These are phyloP conservation scores for Bombus cullumanus DNA, from an alignment of 1,140 invertebrate genomes.

Conservation along the genomic window DNA sequence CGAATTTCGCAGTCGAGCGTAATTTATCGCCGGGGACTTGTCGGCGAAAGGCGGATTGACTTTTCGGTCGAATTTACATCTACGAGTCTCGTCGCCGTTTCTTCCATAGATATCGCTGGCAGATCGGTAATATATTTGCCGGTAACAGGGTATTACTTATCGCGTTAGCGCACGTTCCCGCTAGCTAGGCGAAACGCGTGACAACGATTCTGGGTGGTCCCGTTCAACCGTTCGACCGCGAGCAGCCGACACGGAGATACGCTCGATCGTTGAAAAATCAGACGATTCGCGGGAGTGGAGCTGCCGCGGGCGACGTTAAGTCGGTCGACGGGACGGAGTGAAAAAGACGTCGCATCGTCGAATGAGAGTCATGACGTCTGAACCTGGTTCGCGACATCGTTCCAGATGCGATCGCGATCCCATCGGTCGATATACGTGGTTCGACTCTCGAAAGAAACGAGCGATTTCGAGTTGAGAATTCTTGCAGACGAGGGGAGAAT, in stretches of 20 bases:
- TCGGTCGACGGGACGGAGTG: slow-evolving; percentile 37
- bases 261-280: neutral
- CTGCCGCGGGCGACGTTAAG: slow-evolving; percentile 13
- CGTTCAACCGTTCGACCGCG: neutral
- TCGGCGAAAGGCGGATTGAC: slow-evolving; percentile 32
- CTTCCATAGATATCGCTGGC: slow-evolving; percentile 1
- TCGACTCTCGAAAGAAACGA: no score
- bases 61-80: slow-evolving; percentile 33
- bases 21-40: slow-evolving; percentile 38
- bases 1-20: slow-evolving; percentile 20
- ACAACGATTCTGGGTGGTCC: slow-evolving; percentile 38
- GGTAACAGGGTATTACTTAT: slow-evolving; percentile 41
- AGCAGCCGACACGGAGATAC: neutral
- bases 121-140: slow-evolving; percentile 33
- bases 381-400: slow-evolving; percentile 45
- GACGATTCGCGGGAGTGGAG: neutral
- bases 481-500: neutral
- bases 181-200: neutral
- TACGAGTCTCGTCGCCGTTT: neutral
- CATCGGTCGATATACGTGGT: neutral
- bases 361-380: slow-evolving; percentile 26
- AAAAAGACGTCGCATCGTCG: slow-evolving; percentile 50
- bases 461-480: neutral
- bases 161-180: slow-evolving; percentile 1
- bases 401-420: neutral